Base-by-base conservation (phyloP, 2,113 vertebrate genomes). In the Cyanoliseus patagonus region DNA sequence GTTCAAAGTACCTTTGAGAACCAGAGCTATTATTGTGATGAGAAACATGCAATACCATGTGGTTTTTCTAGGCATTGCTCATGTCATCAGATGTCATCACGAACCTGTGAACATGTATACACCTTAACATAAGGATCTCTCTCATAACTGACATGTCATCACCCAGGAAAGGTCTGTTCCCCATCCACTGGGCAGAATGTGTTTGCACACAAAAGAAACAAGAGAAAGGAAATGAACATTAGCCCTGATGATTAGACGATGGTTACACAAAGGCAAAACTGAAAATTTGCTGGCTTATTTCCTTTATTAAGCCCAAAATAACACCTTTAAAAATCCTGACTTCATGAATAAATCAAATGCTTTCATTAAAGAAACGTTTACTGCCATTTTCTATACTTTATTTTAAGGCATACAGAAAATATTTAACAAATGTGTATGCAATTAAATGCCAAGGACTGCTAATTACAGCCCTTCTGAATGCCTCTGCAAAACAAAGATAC, bases 341-440 rank as follows among this genome's bases (percentile, higher is more conserved):
- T 91, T 96, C 61, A 63, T 96, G 86, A 96, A 94, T 94, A 95
- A 96, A 96, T 94, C 92, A 88, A 95, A 69, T 94, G 63, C 94
- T 86, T 95, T 95, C 86, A 96, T 95, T 87, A 94, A 95, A 93
- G 90, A 97, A 97, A 97, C 85, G 59, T 74, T 90, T 82, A 92
- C 91, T 93, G 87, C 64, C 83, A 89, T 95, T 95, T 97, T 96
- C 95, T 94, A 96, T 80, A 96, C 92, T 97, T 97, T 97, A 97
- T 97, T 97, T 96, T 95, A 95, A 93, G 95, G 87, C 91, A 96
- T 96, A 97, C 92, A 97, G 85, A 96, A 96, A 95, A 93, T 96
- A 97, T 94, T 97, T 96, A 96, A 97, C 92, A 97, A 96, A 94
- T 89, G 63, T 94, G 94, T 91, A 92, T 96, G 88, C 95, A 96